Evolutionary conservation across 2,797 vertebrate genomes (phyloP), one percentile per base, ranked within the genome.

Genomic region (Anolis apletophallus): DNA sequence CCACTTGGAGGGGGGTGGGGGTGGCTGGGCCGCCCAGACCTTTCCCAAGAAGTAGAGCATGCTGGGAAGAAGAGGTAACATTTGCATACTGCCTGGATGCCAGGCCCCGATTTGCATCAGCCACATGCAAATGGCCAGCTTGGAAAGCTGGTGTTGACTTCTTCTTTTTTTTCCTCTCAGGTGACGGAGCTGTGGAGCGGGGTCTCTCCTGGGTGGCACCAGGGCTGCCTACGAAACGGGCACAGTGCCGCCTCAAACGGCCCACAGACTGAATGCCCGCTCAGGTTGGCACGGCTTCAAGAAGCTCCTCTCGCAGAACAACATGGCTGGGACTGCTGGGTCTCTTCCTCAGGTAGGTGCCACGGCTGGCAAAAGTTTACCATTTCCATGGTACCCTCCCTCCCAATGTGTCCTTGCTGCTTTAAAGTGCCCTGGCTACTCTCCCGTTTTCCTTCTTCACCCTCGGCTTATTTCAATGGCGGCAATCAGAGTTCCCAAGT

Each of bases 211-310:
- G 1, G 1, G n/a, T 0, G 1, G 40, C 14, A 3, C 29, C 40
- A 64, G 21, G 2, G 2, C 29, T 57, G 73, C 74, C 64, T 19
- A 29, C 6, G 3, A 29, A 71, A 55, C 5, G 19, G 59, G 26
- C 55, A 12, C n/a, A 3, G 5, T 16, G 1, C 21, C 1, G 54
- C 29, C 3, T 0, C 1, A 59, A 36, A 9, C 29, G 2, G 4
- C 81, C 8, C 8, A 13, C 2, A 0, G 11, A 16, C 32, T 64
- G 86, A 83, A 29, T 12, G 7, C 36, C 57, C 29, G 1, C n/a
- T 5, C 40, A 1, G 57, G 57, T 19, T 34, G 10, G 14, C 9
- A 11, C 23, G 67, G 54, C 34, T 11, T 21, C 46, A 52, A 7
- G n/a, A 7, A 26, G 3, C 1, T 5, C 10, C 10, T 29, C 16